Evolutionary conservation across 53 echinoderm and acorn worm genomes (phyloP).

Genomic region (Patiria pectinifera): DNA sequence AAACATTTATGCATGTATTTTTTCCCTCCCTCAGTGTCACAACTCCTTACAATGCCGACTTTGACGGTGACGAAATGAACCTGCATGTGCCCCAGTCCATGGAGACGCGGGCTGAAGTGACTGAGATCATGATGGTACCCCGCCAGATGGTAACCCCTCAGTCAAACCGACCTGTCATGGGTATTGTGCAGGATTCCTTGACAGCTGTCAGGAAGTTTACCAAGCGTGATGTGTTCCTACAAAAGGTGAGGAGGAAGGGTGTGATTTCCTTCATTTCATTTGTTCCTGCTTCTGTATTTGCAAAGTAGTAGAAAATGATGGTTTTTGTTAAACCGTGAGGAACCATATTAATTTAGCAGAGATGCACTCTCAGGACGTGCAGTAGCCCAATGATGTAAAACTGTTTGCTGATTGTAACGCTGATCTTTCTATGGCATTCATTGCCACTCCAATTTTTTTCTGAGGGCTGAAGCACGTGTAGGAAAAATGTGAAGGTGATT

Average conservation of each 20-base stretch:
- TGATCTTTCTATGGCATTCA: neutral
- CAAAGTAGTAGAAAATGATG: no score
- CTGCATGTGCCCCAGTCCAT: constrained; percentile 98
- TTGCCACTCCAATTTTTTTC: constrained; percentile 32
- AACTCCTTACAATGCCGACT: constrained; percentile 99
- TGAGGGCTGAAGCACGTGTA: neutral
- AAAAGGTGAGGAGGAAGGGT: constrained; percentile 68
- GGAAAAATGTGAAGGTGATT: neutral
- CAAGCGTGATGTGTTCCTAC: constrained; percentile 94
- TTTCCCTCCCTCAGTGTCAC: constrained; percentile 76
- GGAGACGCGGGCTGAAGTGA: constrained; percentile 94
- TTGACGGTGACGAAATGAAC: constrained; percentile 99
- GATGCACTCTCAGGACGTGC: neutral
- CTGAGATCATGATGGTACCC: constrained; percentile 98
- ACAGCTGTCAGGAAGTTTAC: constrained; percentile 96
- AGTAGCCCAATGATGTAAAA: neutral
- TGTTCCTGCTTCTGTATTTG: no score
- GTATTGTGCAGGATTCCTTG: constrained; percentile 99
- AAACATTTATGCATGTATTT: neutral
- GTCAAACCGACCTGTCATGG: constrained; percentile 99
- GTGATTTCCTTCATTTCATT: neutral
- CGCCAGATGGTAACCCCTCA: constrained; percentile 97
- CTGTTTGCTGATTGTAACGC: neutral
- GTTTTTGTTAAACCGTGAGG: no score
- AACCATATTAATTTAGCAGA: neutral